A percentile compares a stretch with the other conserved stretches of the same genome.
phyloP scores from a whole-genome alignment of 2,113 vertebrate species.

The Callospermophilus lateralis region DNA sequence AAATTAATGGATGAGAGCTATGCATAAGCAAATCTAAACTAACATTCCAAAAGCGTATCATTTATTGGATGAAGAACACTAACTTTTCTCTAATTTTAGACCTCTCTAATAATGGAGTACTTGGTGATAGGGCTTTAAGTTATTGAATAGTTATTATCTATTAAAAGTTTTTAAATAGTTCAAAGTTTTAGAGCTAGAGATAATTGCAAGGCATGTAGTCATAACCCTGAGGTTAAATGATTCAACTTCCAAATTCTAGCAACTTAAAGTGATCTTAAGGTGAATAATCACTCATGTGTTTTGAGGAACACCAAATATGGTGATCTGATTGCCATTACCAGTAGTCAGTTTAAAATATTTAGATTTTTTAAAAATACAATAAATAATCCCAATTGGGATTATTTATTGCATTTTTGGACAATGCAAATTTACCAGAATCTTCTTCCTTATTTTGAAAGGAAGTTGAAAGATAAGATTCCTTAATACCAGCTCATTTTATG shows the following conservation, averaged over 20 bases:
- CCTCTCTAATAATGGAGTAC: background rate
- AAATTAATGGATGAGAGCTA: background rate
- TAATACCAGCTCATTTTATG: background rate
- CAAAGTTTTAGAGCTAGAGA: background rate
- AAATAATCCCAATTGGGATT: background rate
- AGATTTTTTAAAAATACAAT: background rate
- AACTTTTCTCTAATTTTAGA: constrained; percentile 24
- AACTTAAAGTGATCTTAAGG: background rate
- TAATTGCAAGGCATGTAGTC: background rate
- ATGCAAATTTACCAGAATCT: background rate
- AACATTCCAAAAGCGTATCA: constrained; percentile 1
- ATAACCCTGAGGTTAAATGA: background rate
- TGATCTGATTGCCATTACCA: background rate
- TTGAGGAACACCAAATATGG: background rate
- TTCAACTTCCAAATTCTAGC: background rate
- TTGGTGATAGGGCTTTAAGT: background rate
- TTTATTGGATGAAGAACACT: constrained; percentile 11
- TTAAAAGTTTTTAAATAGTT: background rate
- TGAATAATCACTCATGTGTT: background rate
- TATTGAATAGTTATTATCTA: background rate
- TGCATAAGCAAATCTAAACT: constrained; percentile 11
- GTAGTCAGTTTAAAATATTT: constrained; percentile 4
- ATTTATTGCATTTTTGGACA: too few relatives aligned
- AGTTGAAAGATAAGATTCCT: background rate
- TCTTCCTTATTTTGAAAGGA: background rate